A percentile compares a stretch with the other conserved stretches of the same genome.
Evolutionary conservation across 1,140 invertebrate species (phyloP).

Genomic region (Lordiphosa stackelbergi): DNA sequence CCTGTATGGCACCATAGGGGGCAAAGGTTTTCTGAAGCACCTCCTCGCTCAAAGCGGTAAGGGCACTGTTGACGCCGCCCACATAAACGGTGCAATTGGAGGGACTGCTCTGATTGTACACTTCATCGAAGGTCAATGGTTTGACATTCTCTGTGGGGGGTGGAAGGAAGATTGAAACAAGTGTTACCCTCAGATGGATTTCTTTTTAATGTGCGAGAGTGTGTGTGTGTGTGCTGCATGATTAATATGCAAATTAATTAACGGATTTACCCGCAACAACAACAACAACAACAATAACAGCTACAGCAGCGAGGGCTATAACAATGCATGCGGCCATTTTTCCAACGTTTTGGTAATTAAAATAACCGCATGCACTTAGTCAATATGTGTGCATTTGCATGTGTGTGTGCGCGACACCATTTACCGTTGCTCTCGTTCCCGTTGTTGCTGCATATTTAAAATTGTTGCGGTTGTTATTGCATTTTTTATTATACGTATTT

Average conservation of each 20-base stretch:
- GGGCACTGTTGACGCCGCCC: conserved; percentile 96
- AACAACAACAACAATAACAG: conserved; percentile 8
- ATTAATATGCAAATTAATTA: conserved; percentile 76
- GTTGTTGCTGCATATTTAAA: conserved; percentile 64
- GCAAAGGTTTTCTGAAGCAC: conserved; percentile 97
- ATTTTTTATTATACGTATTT: conserved; percentile 69
- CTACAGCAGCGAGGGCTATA: conserved; percentile 18
- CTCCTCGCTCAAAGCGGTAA: conserved; percentile 94
- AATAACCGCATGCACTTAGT: conserved; percentile 73
- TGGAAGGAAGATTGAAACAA: background rate
- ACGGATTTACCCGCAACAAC: conserved; percentile 60
- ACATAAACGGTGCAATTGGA: conserved; percentile 99
- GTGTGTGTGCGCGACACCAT: conserved; percentile 23
- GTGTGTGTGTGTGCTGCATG: conserved; percentile 28
- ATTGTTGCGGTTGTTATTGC: conserved; percentile 70
- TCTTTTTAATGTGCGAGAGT: conserved; percentile 25
- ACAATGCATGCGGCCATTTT: conserved; percentile 18
- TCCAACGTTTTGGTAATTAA: conserved; percentile 73
- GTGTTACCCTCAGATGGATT: conserved; percentile 42
- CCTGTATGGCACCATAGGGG: conserved; percentile 96
- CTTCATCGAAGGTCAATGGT: conserved; percentile 97
- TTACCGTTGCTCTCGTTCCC: conserved; percentile 30
- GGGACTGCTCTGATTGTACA: conserved; percentile 98
- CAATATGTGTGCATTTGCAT: conserved; percentile 49
- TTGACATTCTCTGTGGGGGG: conserved; percentile 87